phyloP scores from a whole-genome alignment of 2,797 vertebrate genomes.

The Acanthurus lineatus region DNA sequence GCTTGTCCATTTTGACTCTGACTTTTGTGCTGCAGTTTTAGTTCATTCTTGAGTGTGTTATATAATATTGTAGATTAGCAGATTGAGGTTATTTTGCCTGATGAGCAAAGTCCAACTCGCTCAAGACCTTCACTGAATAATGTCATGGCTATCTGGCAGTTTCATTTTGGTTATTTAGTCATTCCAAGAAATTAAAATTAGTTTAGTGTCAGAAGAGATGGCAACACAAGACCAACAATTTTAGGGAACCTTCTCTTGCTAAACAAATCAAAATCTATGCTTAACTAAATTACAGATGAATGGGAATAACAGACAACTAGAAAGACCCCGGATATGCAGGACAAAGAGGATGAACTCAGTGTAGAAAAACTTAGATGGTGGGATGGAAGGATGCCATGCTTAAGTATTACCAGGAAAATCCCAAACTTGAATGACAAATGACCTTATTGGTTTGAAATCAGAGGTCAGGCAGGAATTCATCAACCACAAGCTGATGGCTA shows the following conservation, averaged over 20 bases:
- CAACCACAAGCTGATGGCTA: too few species aligned
- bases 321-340: not conserved
- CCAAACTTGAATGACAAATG: too few species aligned
- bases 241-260: not conserved
- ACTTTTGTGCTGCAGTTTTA: not conserved
- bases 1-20: conserved; percentile 33
- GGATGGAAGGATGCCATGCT: too few species aligned
- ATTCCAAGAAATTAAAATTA: not conserved
- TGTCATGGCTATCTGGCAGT: not conserved
- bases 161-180: conserved; percentile 7
- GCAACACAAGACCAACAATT: too few species aligned
- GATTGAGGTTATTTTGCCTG: conserved; percentile 20
- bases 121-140: not conserved
- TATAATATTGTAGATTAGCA: conserved; percentile 30
- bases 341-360: not conserved
- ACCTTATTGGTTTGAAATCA: too few species aligned
- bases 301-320: not conserved
- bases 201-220: too few species aligned
- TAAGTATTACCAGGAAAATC: too few species aligned
- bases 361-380: not conserved
- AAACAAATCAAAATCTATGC: not conserved
- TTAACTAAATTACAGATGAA: not conserved
- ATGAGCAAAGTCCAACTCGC: not conserved
- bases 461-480: too few species aligned
- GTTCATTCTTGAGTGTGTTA: conserved; percentile 33